A percentile compares a stretch with the other conserved stretches of the same genome.
Conservation (phyloP, 2,888 invertebrate genomes). For the Catonia carolina region DNA sequence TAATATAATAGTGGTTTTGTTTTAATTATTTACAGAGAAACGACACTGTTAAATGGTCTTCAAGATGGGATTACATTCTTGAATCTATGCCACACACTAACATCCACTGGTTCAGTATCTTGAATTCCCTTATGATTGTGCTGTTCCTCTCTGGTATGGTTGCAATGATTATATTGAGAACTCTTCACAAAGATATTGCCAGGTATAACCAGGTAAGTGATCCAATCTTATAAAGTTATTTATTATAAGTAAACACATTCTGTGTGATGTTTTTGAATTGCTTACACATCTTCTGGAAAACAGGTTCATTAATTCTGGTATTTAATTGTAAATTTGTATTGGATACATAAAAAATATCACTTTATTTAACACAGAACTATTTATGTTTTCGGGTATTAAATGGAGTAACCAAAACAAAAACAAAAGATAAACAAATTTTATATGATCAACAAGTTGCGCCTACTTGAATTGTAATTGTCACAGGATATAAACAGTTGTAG, state of each 20-base stretch:
- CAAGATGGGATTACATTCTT: slow-evolving; percentile 98
- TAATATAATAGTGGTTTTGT: no score
- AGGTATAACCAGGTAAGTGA: slow-evolving; percentile 79
- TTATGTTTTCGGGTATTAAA: no score
- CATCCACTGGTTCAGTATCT: slow-evolving; percentile 98
- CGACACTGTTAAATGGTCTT: slow-evolving; percentile 92
- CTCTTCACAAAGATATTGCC: slow-evolving; percentile 96
- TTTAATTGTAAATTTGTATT: no score
- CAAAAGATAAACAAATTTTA: no score
- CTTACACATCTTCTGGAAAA: no score
- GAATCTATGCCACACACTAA: slow-evolving; percentile 98
- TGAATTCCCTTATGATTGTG: slow-evolving; percentile 95
- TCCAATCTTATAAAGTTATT: not conserved
- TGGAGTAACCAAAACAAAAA: no score
- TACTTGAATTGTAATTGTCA: no score
- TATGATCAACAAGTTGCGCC: no score
- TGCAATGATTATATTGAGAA: slow-evolving; percentile 95
- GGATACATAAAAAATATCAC: no score
- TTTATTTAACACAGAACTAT: no score
- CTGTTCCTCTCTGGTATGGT: slow-evolving; percentile 98
- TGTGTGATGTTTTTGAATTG: slow-evolving; percentile 3
- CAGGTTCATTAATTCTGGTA: no score
- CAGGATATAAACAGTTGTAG: no score
- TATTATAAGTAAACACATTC: not conserved
- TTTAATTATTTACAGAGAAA: slow-evolving; percentile 42